Evolutionary conservation across 1,140 invertebrate genomes (phyloP).

Genomic region (Procambarus virginalis): DNA sequence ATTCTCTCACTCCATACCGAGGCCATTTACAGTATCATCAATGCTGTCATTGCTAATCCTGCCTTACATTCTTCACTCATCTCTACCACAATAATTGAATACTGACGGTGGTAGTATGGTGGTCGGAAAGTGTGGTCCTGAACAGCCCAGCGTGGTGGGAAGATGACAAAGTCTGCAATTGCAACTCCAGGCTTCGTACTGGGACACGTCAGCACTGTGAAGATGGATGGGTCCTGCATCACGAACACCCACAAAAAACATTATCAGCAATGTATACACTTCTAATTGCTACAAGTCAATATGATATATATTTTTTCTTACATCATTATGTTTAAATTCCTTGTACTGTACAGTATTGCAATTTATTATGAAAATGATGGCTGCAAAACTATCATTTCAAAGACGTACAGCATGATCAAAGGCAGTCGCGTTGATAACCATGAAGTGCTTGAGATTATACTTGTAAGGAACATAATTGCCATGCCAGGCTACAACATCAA

Average conservation of each 20-base stretch:
- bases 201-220: constrained; percentile 97
- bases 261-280: too few relatives aligned
- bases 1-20: too few relatives aligned
- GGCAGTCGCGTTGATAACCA: constrained; percentile 96
- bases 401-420: constrained; percentile 95
- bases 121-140: constrained; percentile 97
- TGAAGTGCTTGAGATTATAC: constrained; percentile 94
- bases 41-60: too few relatives aligned
- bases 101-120: constrained; percentile 95
- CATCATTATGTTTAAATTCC: too few relatives aligned
- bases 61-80: neutral
- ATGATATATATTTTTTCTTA: too few relatives aligned
- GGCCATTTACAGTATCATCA: too few relatives aligned
- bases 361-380: too few relatives aligned
- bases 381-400: neutral
- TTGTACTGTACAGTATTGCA: too few relatives aligned
- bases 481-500: constrained; percentile 99
- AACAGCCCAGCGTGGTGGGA: constrained; percentile 97
- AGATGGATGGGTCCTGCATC: constrained; percentile 94
- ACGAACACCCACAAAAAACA: neutral
- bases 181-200: constrained; percentile 91
- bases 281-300: too few relatives aligned
- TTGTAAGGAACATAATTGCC: constrained; percentile 99
- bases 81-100: neutral
- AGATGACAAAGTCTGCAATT: constrained; percentile 99